Evolutionary conservation across 92 coral and sea anemone species (phyloP).

Genomic region (Porites divaricata): DNA sequence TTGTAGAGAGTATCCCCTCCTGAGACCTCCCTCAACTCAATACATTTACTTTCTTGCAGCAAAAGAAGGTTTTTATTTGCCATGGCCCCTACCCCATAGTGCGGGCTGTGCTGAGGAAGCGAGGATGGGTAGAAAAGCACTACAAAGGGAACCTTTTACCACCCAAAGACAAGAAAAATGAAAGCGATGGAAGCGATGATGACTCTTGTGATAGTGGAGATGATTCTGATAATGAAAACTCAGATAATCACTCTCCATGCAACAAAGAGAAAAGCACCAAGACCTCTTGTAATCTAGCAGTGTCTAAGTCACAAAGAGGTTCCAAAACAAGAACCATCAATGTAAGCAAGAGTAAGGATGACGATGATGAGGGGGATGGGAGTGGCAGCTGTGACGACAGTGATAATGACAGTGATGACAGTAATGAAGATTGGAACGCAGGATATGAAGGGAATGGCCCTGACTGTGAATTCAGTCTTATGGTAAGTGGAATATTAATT

Average conservation of each 20-base stretch:
- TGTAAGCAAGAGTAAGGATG: slow-evolving; percentile 28
- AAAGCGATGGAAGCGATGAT: slow-evolving; percentile 67
- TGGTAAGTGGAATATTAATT: slow-evolving; percentile 77
- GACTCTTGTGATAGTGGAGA: slow-evolving; percentile 69
- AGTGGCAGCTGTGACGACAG: slow-evolving; percentile 56
- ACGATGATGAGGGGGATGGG: slow-evolving; percentile 34
- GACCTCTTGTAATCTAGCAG: background rate
- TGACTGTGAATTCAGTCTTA: slow-evolving; percentile 90
- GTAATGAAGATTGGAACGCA: slow-evolving; percentile 90
- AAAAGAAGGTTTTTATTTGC: slow-evolving; percentile 84
- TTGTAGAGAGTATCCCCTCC: no score
- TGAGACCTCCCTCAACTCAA: no score
- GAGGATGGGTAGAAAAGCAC: slow-evolving; percentile 98
- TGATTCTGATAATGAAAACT: slow-evolving; percentile 60
- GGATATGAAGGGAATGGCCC: slow-evolving; percentile 88
- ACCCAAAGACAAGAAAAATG: slow-evolving; percentile 47
- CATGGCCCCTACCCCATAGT: slow-evolving; percentile 97
- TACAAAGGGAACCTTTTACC: slow-evolving; percentile 74
- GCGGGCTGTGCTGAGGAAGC: slow-evolving; percentile 85
- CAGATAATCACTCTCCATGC: slow-evolving; percentile 46
- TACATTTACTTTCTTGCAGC: slow-evolving; percentile 37
- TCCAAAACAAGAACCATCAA: slow-evolving; percentile 19
- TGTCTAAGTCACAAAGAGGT: slow-evolving; percentile 6
- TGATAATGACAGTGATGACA: slow-evolving; percentile 69
- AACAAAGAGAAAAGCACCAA: slow-evolving; percentile 49